Percentiles rank a stretch among this genome's conserved stretches.
Evolutionary conservation across 2,888 invertebrate genomes (phyloP).

Genomic region (Anticlea derivata): DNA sequence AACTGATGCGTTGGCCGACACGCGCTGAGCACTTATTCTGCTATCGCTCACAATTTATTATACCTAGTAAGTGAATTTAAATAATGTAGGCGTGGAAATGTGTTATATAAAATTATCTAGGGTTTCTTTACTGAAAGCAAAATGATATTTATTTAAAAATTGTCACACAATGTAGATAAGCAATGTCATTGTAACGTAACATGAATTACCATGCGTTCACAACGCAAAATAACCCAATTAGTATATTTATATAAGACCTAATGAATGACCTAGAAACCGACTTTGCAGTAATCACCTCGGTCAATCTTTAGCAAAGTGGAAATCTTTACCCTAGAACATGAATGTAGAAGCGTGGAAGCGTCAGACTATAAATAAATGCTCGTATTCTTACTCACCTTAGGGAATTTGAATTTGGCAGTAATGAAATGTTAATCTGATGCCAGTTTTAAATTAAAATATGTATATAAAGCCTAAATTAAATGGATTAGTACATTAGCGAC

Average conservation of each 20-base stretch:
- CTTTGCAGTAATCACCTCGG: slow-evolving; percentile 24
- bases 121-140: slow-evolving; percentile 1
- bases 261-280: slow-evolving; percentile 31
- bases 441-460: too few species aligned
- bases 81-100: slow-evolving; percentile 30
- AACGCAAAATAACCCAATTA: too few species aligned
- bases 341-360: slow-evolving; percentile 17
- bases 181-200: too few species aligned
- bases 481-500: too few species aligned
- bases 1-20: slow-evolving; percentile 67
- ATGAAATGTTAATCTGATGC: too few species aligned
- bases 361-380: not conserved
- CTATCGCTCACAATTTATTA: slow-evolving; percentile 49
- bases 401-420: too few species aligned
- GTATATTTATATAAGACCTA: slow-evolving; percentile 24
- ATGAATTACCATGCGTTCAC: too few species aligned
- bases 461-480: too few species aligned
- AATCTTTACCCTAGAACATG: slow-evolving; percentile 19
- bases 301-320: slow-evolving; percentile 31
- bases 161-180: too few species aligned
- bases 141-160: not conserved
- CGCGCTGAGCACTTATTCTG: slow-evolving; percentile 68
- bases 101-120: not conserved
- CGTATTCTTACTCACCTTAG: too few species aligned
- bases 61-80: slow-evolving; percentile 53